These are phyloP conservation scores for Microtus pennsylvanicus DNA, from an alignment of 2,113 vertebrate genomes.

Conservation along the genomic window DNA sequence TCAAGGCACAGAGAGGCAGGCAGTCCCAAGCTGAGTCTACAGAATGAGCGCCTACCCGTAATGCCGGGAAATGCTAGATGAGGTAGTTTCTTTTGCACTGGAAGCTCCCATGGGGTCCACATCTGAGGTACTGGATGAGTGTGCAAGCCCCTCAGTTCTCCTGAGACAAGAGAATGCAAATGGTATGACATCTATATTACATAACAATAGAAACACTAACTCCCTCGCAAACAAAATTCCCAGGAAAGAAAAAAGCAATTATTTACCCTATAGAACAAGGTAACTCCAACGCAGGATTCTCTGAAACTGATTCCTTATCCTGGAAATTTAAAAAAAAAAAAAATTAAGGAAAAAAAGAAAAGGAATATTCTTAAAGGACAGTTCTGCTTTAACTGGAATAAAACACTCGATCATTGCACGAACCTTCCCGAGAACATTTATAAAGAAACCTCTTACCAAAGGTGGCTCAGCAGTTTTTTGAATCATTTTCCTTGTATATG, in stretches of 20 bases:
- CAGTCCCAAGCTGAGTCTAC: background rate
- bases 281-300: slow-evolving; percentile 91
- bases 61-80: slow-evolving; percentile 96
- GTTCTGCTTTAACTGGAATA: slow-evolving; percentile 8
- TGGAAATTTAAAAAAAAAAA: slow-evolving; percentile 47
- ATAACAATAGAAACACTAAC: slow-evolving; percentile 74
- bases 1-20: background rate
- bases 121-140: slow-evolving; percentile 95
- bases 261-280: slow-evolving; percentile 93
- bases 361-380: slow-evolving; percentile 38
- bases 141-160: slow-evolving; percentile 92
- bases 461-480: slow-evolving; percentile 88
- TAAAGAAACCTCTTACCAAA: slow-evolving; percentile 85
- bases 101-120: slow-evolving; percentile 95
- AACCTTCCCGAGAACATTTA: background rate
- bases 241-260: slow-evolving; percentile 38
- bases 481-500: slow-evolving; percentile 91
- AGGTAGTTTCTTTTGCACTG: slow-evolving; percentile 99
- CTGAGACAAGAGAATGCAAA: slow-evolving; percentile 81
- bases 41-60: slow-evolving; percentile 89
- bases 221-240: slow-evolving; percentile 27
- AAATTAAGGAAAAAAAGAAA: background rate
- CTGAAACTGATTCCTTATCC: slow-evolving; percentile 89
- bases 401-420: slow-evolving; percentile 30
- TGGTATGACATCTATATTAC: slow-evolving; percentile 70